Base-by-base conservation (phyloP, 2,797 vertebrate species). In the Caiman crocodilus region DNA sequence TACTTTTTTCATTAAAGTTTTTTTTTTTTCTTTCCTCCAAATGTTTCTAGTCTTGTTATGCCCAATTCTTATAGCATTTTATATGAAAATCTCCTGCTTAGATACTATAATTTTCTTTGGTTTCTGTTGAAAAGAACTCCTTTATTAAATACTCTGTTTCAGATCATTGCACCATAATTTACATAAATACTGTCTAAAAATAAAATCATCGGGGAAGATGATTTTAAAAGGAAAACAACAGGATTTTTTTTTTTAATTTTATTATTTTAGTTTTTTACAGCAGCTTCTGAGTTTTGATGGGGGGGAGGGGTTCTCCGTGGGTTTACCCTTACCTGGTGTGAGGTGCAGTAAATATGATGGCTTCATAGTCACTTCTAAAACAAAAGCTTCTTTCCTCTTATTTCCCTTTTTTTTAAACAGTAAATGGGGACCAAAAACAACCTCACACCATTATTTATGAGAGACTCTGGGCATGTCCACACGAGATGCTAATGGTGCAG, bases 91-190 rank as follows among this genome's bases (percentile, higher is more conserved):
- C 25, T 30, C 3, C 0, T 28, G 1, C 64, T 78, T 59, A 55
- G 73, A 28, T n/a, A 28, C 59, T 21, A 61, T 75, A 9, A 0
- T 50, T 89, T 74, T 18, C 67, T 17, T 15, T 7, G 25, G 9
- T 2, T 12, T 1, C 1, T 50, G 6, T 14, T 26, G 25, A 74
- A 77, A 85, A 59, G 78, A 88, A 76, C 83, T 83, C 77, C 1
- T 17, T 88, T 86, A 90, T 95, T 96, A 84, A 92, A 4, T 20
- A 55, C n/a, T 83, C 60, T 1, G 0, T 81, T 50, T 90, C 76
- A 71, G 75, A 88, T 94, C 88, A 86, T 76, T 85, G 91, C 74
- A 96, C 91, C 81, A 73, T 79, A 58, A 84, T 87, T 94, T 90
- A 61, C 71, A 42, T 94, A 91, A 93, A 56, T 75, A 87, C 60